A percentile compares a stretch with the other conserved stretches of the same genome.
Conservation (phyloP, 2,113 vertebrate species). For the Onychostoma macrolepis region DNA sequence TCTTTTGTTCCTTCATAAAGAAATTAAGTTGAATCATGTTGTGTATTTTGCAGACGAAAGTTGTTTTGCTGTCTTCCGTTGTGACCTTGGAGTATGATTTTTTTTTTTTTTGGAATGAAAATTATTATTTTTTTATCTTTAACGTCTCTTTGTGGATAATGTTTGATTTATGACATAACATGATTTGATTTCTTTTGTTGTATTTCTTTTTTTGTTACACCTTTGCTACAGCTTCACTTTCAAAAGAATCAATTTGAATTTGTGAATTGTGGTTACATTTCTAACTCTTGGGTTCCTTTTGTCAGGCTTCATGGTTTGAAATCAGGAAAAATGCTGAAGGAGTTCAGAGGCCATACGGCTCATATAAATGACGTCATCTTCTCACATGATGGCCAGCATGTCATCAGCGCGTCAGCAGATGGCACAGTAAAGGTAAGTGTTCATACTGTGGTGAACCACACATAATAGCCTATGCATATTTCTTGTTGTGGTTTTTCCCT, state of each 20-base stretch:
- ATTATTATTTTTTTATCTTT: no score
- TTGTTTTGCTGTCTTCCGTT: no score
- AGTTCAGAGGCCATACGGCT: slow-evolving; percentile 93
- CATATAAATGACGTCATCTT: slow-evolving; percentile 95
- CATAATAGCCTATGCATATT: not conserved
- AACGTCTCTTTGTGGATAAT: not conserved
- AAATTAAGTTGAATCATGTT: not conserved
- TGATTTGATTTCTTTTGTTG: not conserved
- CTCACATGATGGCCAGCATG: slow-evolving; percentile 92
- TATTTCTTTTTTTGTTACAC: not conserved
- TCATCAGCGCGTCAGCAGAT: slow-evolving; percentile 94
- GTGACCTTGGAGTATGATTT: no score
- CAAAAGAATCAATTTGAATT: not conserved
- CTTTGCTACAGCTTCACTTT: not conserved
- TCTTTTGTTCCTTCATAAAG: not conserved
- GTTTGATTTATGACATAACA: not conserved
- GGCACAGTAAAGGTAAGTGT: slow-evolving; percentile 92
- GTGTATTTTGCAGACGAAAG: no score
- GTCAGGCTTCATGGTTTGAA: slow-evolving; percentile 94
- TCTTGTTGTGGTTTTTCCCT: not conserved
- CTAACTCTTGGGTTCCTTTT: slow-evolving; percentile 3
- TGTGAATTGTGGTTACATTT: not conserved
- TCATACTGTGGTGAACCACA: not conserved
- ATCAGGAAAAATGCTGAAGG: slow-evolving; percentile 94
- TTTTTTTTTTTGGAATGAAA: no score